These are phyloP conservation scores for Tolmerus cingulatus DNA, from an alignment of 2,888 invertebrate genomes.

Conservation along the genomic window DNA sequence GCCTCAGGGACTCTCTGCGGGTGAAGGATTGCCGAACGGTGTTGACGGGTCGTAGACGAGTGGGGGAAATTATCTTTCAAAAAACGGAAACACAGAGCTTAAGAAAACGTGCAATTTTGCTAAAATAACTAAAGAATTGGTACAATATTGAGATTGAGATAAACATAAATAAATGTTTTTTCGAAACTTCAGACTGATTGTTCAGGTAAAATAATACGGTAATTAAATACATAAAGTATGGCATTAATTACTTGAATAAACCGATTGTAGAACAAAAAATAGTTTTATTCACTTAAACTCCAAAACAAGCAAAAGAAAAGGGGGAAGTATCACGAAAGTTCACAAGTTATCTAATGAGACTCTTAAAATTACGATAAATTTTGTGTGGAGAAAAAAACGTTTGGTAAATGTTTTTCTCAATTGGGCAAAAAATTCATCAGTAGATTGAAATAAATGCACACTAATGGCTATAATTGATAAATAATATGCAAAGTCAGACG, in stretches of 20 bases:
- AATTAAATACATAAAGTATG: no score
- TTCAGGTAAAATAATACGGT: no score
- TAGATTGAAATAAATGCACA: no score
- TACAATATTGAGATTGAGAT: not conserved
- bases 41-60: not conserved
- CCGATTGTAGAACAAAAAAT: not conserved
- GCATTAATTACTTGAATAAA: not conserved
- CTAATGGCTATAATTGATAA: no score
- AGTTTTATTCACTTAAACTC: not conserved
- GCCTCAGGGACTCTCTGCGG: not conserved
- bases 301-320: no score
- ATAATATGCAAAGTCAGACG: no score
- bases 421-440: no score
- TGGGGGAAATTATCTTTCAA: not conserved
- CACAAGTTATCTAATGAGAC: not conserved
- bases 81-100: not conserved
- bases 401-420: no score
- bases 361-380: not conserved
- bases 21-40: not conserved
- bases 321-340: not conserved
- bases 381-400: no score
- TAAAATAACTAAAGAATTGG: not conserved
- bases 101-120: not conserved
- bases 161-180: not conserved
- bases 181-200: not conserved